phyloP scores from a whole-genome alignment of 2,113 vertebrate species.

The Sylvietta virens region DNA sequence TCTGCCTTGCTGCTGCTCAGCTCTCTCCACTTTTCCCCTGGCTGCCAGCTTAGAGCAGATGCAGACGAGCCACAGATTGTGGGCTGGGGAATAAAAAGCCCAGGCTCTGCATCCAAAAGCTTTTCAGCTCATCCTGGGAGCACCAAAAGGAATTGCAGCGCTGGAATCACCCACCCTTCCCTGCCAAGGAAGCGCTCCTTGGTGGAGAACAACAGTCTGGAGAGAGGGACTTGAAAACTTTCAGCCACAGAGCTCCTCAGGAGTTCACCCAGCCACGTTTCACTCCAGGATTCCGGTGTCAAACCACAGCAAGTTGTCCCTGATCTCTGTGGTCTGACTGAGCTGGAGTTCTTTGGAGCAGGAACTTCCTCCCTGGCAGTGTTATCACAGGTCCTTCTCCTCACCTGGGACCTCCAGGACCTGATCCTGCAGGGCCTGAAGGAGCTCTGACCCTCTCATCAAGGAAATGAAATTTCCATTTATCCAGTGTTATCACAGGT shows the following conservation, averaged over 20 bases:
- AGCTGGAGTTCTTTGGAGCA: not conserved
- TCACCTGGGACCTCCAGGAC: not conserved
- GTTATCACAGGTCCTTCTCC: not conserved
- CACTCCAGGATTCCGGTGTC: not conserved
- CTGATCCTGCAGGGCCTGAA: not conserved
- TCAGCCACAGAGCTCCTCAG: not conserved
- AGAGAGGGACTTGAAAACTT: not conserved
- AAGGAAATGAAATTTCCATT: not conserved
- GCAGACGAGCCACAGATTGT: not conserved
- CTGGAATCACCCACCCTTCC: not conserved
- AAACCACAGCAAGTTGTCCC: slow-evolving; percentile 26
- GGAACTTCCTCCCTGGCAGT: not conserved
- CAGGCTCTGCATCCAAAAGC: not conserved
- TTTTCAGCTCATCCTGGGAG: not conserved
- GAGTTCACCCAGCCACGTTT: not conserved
- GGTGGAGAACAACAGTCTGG: slow-evolving; percentile 12
- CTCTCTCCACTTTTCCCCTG: not conserved
- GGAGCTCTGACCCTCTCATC: not conserved
- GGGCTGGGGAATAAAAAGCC: not conserved
- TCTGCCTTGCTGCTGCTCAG: not conserved
- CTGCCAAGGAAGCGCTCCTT: not conserved
- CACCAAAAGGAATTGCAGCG: not conserved
- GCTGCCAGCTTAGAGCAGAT: not conserved
- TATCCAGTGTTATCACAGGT: not conserved
- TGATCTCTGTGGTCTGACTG: slow-evolving; percentile 10